phyloP scores from a whole-genome alignment of 2,113 vertebrate species.

The Pollimyrus isidori region DNA sequence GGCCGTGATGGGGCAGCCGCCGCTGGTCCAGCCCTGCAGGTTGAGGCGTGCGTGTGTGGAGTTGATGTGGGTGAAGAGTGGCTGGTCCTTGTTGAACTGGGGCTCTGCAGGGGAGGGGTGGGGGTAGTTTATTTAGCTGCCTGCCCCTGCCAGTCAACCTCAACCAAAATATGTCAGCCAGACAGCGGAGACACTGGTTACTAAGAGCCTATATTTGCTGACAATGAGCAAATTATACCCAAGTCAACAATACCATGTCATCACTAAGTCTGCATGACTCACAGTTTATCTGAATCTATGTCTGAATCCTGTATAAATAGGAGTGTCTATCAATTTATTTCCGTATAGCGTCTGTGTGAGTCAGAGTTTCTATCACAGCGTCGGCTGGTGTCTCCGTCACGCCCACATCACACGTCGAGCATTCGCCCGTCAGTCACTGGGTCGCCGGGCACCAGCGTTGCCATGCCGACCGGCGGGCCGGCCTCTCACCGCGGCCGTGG shows the following conservation, averaged over 20 bases:
- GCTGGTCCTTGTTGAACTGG: constrained; percentile 95
- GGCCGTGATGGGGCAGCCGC: constrained; percentile 87
- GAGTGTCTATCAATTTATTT: background rate
- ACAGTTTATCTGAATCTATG: constrained; percentile 4
- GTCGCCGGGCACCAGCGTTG: background rate
- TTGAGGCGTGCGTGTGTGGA: constrained; percentile 90
- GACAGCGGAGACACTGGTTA: background rate
- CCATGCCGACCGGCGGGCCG: background rate
- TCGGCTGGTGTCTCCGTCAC: background rate
- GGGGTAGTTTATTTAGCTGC: background rate
- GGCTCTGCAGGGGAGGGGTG: constrained; percentile 65
- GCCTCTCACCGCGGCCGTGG: constrained; percentile 78
- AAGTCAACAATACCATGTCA: background rate
- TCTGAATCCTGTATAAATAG: background rate
- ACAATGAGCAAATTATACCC: background rate
- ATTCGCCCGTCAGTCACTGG: background rate
- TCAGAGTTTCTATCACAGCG: background rate
- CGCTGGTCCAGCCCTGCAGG: constrained; percentile 92
- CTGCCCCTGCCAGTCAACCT: background rate
- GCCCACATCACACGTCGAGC: background rate
- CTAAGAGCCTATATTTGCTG: background rate
- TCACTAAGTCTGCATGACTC: background rate
- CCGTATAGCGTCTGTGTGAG: background rate
- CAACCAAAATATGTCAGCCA: background rate
- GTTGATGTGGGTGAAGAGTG: constrained; percentile 95